Base-by-base conservation (phyloP, 2,888 invertebrate species). In the Papilio elwesi region DNA sequence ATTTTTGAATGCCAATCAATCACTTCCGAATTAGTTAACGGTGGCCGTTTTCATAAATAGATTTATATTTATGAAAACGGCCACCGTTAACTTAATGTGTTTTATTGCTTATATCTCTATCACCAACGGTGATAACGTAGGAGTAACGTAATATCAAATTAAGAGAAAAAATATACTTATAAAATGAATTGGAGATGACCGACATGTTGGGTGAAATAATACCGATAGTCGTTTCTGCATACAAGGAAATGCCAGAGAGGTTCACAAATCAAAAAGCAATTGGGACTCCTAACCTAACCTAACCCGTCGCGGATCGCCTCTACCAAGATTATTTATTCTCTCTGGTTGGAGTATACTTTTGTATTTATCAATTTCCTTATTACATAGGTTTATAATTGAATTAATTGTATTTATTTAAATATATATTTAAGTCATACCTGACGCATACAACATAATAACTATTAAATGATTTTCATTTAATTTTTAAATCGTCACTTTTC, bases 11-110 rank as follows among this genome's bases (percentile, higher is more conserved):
- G 57, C 36, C 70, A 55, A 57, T 49, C 65, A 57, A 38, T 15
- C 65, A 57, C 70, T 70, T 70, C 70, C 70, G 70, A 70, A 70
- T n/a, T n/a, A n/a, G n/a, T n/a, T n/a, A n/a, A n/a, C n/a, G n/a
- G n/a, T n/a, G n/a, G n/a, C n/a, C n/a, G n/a, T n/a, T n/a, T n/a
- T n/a, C n/a, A n/a, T n/a, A n/a, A n/a, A n/a, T 57, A 49, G 65
- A 65, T 57, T 70, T 36, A 55, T 70, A 49, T 70, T 55, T 70
- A 70, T 57, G 65, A 57, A 57, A 48, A 64, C 15, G 36, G 57
- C 38, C 38, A 70, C 70, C 57, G 70, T 65, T 70, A 70, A 70
- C 38, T 36, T 2, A 53, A 47, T 55, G 26, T 70, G 64, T 64
- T 63, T 5, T 38, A 38, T 6, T 47, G 36, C 26, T 48, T 49